Evolutionary conservation across 2,797 vertebrate species (phyloP), one percentile per base, ranked within the genome.

Genomic region (Hippocampus kuda): DNA sequence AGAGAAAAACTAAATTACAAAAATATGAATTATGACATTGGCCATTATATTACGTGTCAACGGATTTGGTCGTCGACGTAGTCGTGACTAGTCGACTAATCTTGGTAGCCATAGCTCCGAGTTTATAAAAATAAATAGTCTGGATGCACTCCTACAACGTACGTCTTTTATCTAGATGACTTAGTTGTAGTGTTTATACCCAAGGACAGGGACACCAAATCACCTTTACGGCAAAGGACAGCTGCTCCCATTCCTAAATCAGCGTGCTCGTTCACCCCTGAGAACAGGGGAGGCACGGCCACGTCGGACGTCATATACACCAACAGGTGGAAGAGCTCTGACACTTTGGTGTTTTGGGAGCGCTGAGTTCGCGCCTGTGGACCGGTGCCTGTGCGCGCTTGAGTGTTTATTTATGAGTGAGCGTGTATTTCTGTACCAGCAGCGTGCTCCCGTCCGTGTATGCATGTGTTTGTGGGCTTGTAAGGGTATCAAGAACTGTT

Each of bases 181-280:
- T 72, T 68, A 54, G 53, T 54, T 10, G 11, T 46, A n/a, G 41
- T 27, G 61, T 51, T 70, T 64, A 72, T 62, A 73, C 73, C 70
- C 30, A 75, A 73, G 16, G 66, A 75, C 34, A 0, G 66, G 73
- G 44, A 80, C 71, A 80, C 60, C 68, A 69, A 69, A 76, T 79
- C 73, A 83, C 73, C 77, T 84, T 83, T 69, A 75, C 9, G 51
- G 51, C 10, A 15, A 38, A 44, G 65, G 64, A 75, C 84, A 88
- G 83, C 83, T 89, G 84, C 72, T 73, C 67, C 81, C 71, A 77
- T 51, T 67, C 70, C 70, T 79, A 76, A 80, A 81, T 74, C 70
- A 56, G 73, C 60, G 46, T 71, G 69, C 79, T 84, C 69, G 79
- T 79, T 84, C 79, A 81, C 81, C 80, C 73, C 71, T 61, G 73